Base-by-base conservation (phyloP, 2,888 invertebrate genomes). In the Synergus japonicus region DNA sequence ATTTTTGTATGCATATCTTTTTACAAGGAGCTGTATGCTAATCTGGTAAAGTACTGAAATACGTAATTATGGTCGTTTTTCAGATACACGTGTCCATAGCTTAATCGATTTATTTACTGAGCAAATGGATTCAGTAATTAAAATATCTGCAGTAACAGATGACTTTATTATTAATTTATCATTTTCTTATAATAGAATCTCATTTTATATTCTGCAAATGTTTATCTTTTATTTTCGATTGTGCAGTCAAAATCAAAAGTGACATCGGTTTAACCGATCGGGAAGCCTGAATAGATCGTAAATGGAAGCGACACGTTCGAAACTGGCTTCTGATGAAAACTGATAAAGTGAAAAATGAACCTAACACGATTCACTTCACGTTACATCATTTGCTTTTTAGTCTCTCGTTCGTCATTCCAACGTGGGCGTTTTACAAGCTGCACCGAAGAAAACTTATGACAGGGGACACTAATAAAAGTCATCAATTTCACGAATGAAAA, bases 301-400 rank as follows among this genome's bases (percentile, higher is more conserved):
- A 76, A 76, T 76, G 63, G 60, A 76, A 63, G 76, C 63, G 63
- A 76, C 76, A 76, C 63, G 44, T 76, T 76, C 63, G 60, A 63
- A 43, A 22, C 43, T 63, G 76, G 76, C 76, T 73, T 73, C 69
- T 73, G 69, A 73, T 73, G 69, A 73, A 73, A 76, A 63, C 76
- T 60, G 76, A 63, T 76, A 76, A 76, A 15, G 60, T 76, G 76
- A 63, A 76, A 43, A 76, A 76, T 76, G 63, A 18, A 73, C 69
- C 69, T 73, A 54, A 73, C 69, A 54, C 69, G 54, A 49, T 73
- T 73, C 54, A 46, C 37, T 54, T 73, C 29, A 10, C 54, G 69
- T 73, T 54, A 73, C 54, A 73, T 73, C 69, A 73, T 73, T 73
- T 49, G 69, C 37, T 73, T 73, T 73, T 73, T 73, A 73, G 69